Base-by-base conservation (phyloP, 2,888 invertebrate species). In the Steinernema scapterisci region DNA sequence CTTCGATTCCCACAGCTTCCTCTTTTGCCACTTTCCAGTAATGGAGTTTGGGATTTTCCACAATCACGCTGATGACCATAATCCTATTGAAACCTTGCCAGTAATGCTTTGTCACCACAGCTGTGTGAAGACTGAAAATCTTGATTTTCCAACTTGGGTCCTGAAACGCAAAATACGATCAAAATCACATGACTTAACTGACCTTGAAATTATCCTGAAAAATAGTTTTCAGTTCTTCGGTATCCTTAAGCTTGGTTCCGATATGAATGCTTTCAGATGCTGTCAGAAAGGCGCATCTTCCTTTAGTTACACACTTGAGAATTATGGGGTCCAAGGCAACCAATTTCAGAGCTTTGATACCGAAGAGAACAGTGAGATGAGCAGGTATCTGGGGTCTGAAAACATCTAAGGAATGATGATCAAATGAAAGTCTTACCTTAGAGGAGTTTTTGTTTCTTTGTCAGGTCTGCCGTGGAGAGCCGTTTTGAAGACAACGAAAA, bases 261-360 rank as follows among this genome's bases (percentile, higher is more conserved):
- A 63, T 27, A 11, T 63, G 63, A 16, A 31, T 27, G 63, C 63
- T 63, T 16, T 25, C 19, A 1, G 31, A 25, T 1, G 63, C 63
- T 9, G 63, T 63, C 2, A 63, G 31, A 13, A 9, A 16, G 31
- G 31, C 31, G 63, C 63, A 63, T 25, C 16, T 63, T 6, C 63
- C 63, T 11, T 21, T 11, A 3, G 63, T 38, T 6, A 63, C 31
- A n/a, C 63, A 63, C 2, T 63, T 31, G 31, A 63, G 63, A 31
- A 63, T 63, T 11, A 13, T 31, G 31, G 63, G 63, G 31, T 63
- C 63, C 11, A 63, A 27, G 19, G 63, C 63, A 3, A 63, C 63
- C 13, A 63, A 16, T 63, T 63, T 63, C 13, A 63, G 63, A n/a
- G n/a, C n/a, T n/a, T n/a, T n/a, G n/a, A n/a, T n/a, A n/a, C n/a